Base-by-base conservation (phyloP, 2,797 vertebrate species). In the Centropyge bicolor region DNA sequence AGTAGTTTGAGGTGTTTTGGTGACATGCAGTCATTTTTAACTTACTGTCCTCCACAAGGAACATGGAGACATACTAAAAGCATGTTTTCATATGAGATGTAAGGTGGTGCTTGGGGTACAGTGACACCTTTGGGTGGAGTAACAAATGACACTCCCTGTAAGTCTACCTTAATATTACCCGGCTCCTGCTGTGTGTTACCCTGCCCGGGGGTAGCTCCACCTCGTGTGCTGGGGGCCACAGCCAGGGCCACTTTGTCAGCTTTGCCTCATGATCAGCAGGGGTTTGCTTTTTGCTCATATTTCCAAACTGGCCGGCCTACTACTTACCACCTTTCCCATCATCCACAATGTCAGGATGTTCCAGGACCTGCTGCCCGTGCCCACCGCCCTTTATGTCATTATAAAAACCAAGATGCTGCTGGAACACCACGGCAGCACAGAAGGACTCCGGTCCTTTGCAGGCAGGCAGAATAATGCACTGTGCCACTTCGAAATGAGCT, bases 261-360 rank as follows among this genome's bases (percentile, higher is more conserved):
- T 65, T 70, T 62, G 48, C 52, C 59, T 73, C 66, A 31, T 20
- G 46, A 74, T 69, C 60, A 84, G 75, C 74, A 40, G 67, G 22
- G 55, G 20, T 55, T 72, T 57, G 36, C 52, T 64, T 76, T 77
- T 71, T 67, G 65, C 71, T 74, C 66, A 35, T 64, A 61, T 74
- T 80, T 41, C 66, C 49, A 69, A 56, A 75, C 64, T 68, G 49
- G 49, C 60, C 19, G 52, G 35, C 48, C 40, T 4, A 20, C 67
- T 27, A 9, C 56, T 76, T 51, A 16, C 40, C 48, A 46, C 38
- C 41, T 76, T 70, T 74, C 45, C 70, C 70, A 62, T 78, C 72
- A 61, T 57, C 54, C 31, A 17, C 67, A 65, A 71, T 72, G 76
- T 83, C 67, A 65, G 19, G 38, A 78, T 84, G 65, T 64, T 79